These are phyloP conservation scores for Saxidomus purpurata DNA, from an alignment of 1,140 invertebrate species.

Conservation along the genomic window DNA sequence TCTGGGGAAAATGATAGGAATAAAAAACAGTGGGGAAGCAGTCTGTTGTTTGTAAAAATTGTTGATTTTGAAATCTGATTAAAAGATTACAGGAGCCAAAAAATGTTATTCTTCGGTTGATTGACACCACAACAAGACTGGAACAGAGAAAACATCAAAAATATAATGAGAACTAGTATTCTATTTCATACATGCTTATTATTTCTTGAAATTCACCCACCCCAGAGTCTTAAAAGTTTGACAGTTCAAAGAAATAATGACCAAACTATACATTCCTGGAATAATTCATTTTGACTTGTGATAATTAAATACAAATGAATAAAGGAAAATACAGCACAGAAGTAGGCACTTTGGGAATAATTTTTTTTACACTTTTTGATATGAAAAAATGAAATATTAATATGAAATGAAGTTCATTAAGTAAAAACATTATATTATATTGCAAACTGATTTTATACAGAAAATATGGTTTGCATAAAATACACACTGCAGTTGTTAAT, in stretches of 20 bases:
- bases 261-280: background rate
- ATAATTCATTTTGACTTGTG: background rate
- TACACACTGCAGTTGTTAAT: too few relatives aligned
- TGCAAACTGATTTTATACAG: too few relatives aligned
- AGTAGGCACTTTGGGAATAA: too few relatives aligned
- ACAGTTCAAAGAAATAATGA: constrained; percentile 30
- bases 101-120: background rate
- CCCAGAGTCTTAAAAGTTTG: background rate
- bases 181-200: constrained; percentile 11
- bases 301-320: too few relatives aligned
- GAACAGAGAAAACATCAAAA: constrained; percentile 18
- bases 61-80: constrained; percentile 32
- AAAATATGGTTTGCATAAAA: too few relatives aligned
- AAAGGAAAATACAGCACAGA: too few relatives aligned
- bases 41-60: constrained; percentile 27
- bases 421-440: too few relatives aligned
- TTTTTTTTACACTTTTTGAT: too few relatives aligned
- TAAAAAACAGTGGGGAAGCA: constrained; percentile 22
- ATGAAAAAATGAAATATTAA: too few relatives aligned
- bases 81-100: background rate
- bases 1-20: constrained; percentile 24
- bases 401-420: too few relatives aligned
- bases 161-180: constrained; percentile 24
- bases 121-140: constrained; percentile 4
- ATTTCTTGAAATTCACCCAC: constrained; percentile 12